Conservation (phyloP, 2,797 vertebrate genomes). For the Leontocebus nigricollis region DNA sequence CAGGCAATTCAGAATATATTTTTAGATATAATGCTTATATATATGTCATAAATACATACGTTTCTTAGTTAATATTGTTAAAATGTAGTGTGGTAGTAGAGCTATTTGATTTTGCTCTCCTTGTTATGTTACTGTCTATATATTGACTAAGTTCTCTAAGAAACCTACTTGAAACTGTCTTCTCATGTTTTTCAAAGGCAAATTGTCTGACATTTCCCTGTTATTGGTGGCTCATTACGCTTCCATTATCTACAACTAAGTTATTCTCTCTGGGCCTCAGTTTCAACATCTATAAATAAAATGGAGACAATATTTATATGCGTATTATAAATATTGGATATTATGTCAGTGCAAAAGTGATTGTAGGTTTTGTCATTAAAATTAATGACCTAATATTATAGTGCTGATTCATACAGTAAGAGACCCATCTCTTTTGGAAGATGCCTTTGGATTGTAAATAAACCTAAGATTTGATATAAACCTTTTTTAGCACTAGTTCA, state of each 20-base stretch:
- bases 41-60: background rate
- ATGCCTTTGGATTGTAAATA: background rate
- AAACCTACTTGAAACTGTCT: background rate
- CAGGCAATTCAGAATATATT: background rate
- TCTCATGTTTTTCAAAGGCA: background rate
- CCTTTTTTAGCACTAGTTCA: background rate
- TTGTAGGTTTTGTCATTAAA: background rate
- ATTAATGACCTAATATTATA: background rate
- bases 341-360: background rate
- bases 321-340: background rate
- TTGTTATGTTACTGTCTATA: background rate
- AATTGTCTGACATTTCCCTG: background rate
- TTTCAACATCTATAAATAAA: slow-evolving; percentile 1
- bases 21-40: background rate
- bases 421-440: background rate
- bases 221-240: background rate
- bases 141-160: background rate
- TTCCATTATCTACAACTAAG: background rate
- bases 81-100: background rate
- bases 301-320: background rate
- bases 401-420: background rate
- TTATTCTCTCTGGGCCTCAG: background rate
- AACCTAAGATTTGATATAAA: background rate
- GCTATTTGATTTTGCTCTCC: background rate
- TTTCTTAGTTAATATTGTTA: background rate